Base-by-base conservation (phyloP, 1,140 invertebrate species). In the Protaetia brevitarsis region DNA sequence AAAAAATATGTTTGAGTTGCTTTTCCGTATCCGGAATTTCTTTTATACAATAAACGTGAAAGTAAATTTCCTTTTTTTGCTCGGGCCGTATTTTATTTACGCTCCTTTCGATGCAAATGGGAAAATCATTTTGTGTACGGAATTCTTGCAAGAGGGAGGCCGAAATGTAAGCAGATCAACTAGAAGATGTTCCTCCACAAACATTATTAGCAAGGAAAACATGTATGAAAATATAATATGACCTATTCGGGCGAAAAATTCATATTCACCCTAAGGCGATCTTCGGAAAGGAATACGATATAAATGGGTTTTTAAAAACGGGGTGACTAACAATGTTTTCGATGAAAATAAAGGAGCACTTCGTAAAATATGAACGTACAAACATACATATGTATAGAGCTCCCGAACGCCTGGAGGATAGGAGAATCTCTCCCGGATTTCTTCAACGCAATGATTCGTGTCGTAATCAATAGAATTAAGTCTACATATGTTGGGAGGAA, bases 151-250 rank as follows among this genome's bases (percentile, higher is more conserved):
- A 8, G 41, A 45, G 41, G 41, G 41, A 45, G 19, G 13, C 41
- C n/a, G 41, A 45, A 45, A 45, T 45, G 41, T 45, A 45, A 45
- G 41, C 41, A 45, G 41, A 45, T 45, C 41, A 45, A 45, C 16
- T 45, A 21, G 23, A 45, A 16, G 41, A 45, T 45, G 41, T 45
- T 45, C 41, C 41, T 45, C 3, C 41, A 45, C 41, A 45, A 45
- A 45, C 41, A 45, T 45, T 45, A 45, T 45, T 45, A 45, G 41
- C 41, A 45, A 19, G 6, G 41, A 45, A 45, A 45, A 45, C 41
- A 45, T 45, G 41, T 45, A 45, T 45, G 41, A 45, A 45, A 45
- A 45, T 45, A 45, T 45, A 45, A 45, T 45, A 45, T 45, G 19
- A 45, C 41, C 41, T 16, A 45, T 45, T 45, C 41, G 41, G 23